phyloP scores from a whole-genome alignment of 2,888 invertebrate species.

The Isoperla grammatica region DNA sequence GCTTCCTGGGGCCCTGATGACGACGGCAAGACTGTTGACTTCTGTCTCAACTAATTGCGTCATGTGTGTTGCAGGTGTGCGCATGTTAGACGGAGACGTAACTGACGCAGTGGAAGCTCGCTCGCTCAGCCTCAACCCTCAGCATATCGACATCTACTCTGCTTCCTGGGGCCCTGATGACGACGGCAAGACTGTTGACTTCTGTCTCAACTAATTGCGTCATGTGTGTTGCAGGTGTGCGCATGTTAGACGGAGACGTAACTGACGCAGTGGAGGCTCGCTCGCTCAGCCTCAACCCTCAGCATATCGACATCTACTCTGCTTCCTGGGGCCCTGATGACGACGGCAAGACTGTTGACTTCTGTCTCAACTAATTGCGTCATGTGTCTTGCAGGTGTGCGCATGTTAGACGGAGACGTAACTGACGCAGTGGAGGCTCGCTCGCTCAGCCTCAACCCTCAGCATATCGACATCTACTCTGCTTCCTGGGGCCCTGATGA shows the following conservation, averaged over 20 bases:
- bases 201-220: too few species aligned
- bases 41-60: too few species aligned
- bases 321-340: conserved; percentile 99
- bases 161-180: conserved; percentile 99
- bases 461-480: conserved; percentile 97
- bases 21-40: too few species aligned
- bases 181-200: too few species aligned
- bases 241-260: conserved; percentile 98
- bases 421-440: conserved; percentile 98
- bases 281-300: conserved; percentile 87
- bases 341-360: too few species aligned
- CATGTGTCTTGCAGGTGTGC: conserved; percentile 67
- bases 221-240: conserved; percentile 67
- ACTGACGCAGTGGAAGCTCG: conserved; percentile 98
- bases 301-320: conserved; percentile 97
- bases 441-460: conserved; percentile 87
- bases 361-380: too few species aligned
- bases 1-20: conserved; percentile 99
- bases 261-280: conserved; percentile 98
- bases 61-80: conserved; percentile 67
- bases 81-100: conserved; percentile 98
- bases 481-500: conserved; percentile 99
- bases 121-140: conserved; percentile 87
- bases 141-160: conserved; percentile 97
- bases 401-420: conserved; percentile 98